Percentiles rank a stretch among this genome's conserved stretches.
phyloP scores from a whole-genome alignment of 2,797 vertebrate genomes.

The Ataeniobius toweri region DNA sequence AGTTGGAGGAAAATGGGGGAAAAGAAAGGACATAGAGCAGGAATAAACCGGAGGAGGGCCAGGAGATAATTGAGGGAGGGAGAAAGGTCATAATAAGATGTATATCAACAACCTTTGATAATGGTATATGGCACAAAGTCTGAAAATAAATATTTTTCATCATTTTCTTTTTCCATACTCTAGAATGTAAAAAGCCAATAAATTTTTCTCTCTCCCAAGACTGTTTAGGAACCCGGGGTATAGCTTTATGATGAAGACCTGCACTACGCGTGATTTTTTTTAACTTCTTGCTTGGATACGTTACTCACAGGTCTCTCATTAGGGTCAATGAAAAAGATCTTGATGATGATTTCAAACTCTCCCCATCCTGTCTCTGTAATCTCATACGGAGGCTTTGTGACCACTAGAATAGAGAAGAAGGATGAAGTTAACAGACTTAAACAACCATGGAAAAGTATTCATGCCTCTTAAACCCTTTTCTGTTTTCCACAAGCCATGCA shows the following conservation, averaged over 20 bases:
- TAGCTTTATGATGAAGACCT: neutral
- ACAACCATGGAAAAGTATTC: neutral
- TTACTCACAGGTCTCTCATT: constrained; percentile 95
- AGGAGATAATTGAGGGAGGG: neutral
- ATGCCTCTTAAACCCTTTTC: no score
- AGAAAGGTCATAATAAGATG: neutral
- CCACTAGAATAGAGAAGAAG: constrained; percentile 79
- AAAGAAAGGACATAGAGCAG: no score
- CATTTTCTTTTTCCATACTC: neutral
- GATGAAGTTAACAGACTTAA: neutral
- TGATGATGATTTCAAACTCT: constrained; percentile 98
- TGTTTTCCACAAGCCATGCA: neutral
- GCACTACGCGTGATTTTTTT: no score
- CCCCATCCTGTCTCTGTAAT: constrained; percentile 99
- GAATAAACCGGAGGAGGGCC: neutral
- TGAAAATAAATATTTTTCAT: neutral
- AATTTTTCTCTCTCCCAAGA: neutral
- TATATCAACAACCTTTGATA: neutral
- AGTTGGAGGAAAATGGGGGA: no score
- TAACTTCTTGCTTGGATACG: neutral
- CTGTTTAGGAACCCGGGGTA: neutral
- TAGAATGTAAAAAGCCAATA: neutral
- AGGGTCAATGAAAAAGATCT: constrained; percentile 98
- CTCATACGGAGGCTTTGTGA: constrained; percentile 97
- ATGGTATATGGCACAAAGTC: neutral